Base-by-base conservation (phyloP, 2,797 vertebrate genomes). In the Coendou prehensilis region DNA sequence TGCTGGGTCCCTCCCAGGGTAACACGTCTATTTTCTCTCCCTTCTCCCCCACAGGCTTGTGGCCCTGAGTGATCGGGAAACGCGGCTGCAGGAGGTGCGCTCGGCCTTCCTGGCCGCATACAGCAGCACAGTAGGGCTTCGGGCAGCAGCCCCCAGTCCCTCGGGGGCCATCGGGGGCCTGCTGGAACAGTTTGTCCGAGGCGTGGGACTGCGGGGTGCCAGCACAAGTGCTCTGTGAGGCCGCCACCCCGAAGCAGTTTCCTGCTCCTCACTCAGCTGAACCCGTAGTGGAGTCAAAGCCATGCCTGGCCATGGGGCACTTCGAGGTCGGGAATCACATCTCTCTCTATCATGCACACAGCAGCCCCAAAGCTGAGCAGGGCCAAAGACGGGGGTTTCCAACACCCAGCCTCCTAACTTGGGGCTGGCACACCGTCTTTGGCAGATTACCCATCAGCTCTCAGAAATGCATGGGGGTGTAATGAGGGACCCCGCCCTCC, bases 111-210 rank as follows among this genome's bases (percentile, higher is more conserved):
- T 99, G 98, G 99, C 99, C 0, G 98, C 99, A 71, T 99, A 99
- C 98, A 99, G 99, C 98, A 99, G 99, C 98, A 99, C 99, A 0
- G 99, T 99, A 20, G 99, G 99, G 86, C 99, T 99, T 81, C 99
- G 99, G 97, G 99, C 99, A 0, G 98, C 98, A 2, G 98, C 98
- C 1, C 98, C 99, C 82, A 99, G 99, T 97, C 99, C 99, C 8
- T 99, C 99, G 0, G 99, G 99, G 17, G 99, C 99, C 94, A 99
- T 99, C 59, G 98, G 99, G 0, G 99, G 99, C 85, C 99, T 99
- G 92, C 98, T 99, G 84, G 99, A 99, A 98, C 99, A 99, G 98
- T 99, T 99, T 0, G 99, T 99, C 76, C 99, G 99, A 0, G 99
- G 99, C 0, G 99, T 99, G 0, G 99, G 99, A 94, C 99, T 99